A percentile compares a stretch with the other conserved stretches of the same genome.
Evolutionary conservation across 1,140 invertebrate genomes (phyloP).

Genomic region (Rhopalosiphum padi): DNA sequence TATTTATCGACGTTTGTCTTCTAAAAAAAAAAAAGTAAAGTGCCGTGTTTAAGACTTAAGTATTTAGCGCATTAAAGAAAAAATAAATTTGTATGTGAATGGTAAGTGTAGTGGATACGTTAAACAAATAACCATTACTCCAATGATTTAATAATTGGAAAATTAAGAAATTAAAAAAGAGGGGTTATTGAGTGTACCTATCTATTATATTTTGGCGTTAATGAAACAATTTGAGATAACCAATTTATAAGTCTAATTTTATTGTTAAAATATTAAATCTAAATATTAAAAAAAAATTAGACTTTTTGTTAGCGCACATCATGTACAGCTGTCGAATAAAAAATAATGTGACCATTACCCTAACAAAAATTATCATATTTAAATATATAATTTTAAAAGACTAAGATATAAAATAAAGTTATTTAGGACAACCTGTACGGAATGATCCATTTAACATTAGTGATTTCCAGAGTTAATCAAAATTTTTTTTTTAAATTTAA

Average conservation of each 20-base stretch:
- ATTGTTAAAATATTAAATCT: neutral
- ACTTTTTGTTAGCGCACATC: neutral
- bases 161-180: neutral
- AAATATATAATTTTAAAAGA: neutral
- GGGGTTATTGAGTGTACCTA: neutral
- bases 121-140: neutral
- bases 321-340: neutral
- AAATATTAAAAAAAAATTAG: neutral
- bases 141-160: neutral
- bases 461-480: neutral
- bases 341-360: neutral
- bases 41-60: neutral
- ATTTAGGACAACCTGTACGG: no score
- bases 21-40: conserved; percentile 4
- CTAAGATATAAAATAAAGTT: neutral
- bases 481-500: neutral
- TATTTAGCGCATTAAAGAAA: neutral
- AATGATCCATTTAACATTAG: neutral
- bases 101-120: neutral
- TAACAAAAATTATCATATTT: neutral
- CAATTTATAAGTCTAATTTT: neutral
- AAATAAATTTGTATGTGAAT: neutral
- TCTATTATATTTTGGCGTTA: neutral
- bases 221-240: neutral
- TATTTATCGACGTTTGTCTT: neutral